Evolutionary conservation across 2,797 vertebrate species (phyloP), one percentile per base, ranked within the genome.

Genomic region (Acanthurus leucopareius): DNA sequence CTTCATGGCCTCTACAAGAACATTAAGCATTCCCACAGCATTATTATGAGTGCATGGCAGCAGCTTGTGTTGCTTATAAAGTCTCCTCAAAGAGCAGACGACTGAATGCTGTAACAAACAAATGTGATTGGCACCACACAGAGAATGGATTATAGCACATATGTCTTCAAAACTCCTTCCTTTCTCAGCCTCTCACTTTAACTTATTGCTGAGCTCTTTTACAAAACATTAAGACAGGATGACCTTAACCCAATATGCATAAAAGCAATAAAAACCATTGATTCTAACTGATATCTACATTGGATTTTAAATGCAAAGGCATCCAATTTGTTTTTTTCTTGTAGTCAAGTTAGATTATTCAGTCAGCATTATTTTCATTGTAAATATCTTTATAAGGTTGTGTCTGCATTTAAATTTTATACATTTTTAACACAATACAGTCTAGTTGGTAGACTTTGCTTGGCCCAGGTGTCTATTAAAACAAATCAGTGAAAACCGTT

Each of bases 221-320:
- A 14, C 20, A 67, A 61, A 56, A 64, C 52, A n/a, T 52, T 5
- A 53, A 59, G 40, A 35, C 17, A 59, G 20, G 8, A 42, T 42
- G 78, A 70, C 60, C 60, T 42, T 59, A 42, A 47, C 47, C 58
- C 35, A 25, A 28, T 11, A 67, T 28, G 40, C 35, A 48, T 9
- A 14, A 51, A 71, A 13, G 10, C n/a, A 59, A 44, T 38, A n/a
- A 42, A 17, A 7, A 20, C 3, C 10, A 60, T 16, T 35, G 3
- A 42, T 32, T 80, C 7, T 15, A 19, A 59, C 2, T 8, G 14
- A 49, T 42, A 49, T 35, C 2, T 20, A 60, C 2, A 42, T 2
- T 19, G 13, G 14, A 19, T 58, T 56, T 44, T 15, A 65, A 48
- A 44, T 22, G 2, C 10, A 60, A 2, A 45, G 40, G 22, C 17